Base-by-base conservation (phyloP, 2,888 invertebrate genomes). In the Eurytoma adleriae region DNA sequence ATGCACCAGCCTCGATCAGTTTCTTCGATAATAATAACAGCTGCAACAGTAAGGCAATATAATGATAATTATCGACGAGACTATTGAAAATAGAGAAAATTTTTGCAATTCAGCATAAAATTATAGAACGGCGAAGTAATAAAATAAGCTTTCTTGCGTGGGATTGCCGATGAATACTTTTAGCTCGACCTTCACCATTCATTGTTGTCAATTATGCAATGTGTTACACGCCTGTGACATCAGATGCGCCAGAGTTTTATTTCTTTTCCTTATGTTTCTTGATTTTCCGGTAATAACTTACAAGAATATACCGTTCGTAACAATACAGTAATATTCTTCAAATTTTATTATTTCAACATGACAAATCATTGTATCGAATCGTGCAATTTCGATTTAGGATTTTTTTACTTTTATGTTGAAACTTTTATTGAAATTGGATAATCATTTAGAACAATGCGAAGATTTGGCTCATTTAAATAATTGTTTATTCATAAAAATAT, bases 161-260 rank as follows among this genome's bases (percentile, higher is more conserved):
- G 86, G 85, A 86, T 88, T 88, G 86, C 86, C 86, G 86, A 81
- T 76, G 83, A 83, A 86, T 84, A 83, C 83, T 86, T 86, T 84
- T 85, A 85, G 84, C 83, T 83, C 86, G 88, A 86, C 87, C 87
- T 88, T 86, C 86, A 75, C 80, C 84, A 85, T 86, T 86, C 86
- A 86, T 88, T 87, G 86, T 86, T 85, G 84, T 85, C 86, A 86
- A 88, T 88, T 89, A 88, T 88, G 88, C 86, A 89, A 89, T 84
- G 80, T 81, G 71, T 81, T 71, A 84, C 82, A 85, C 78, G 84
- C 14, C 50, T 84, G 84, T 88, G 86, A 88, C 87, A 87, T 87
- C 86, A 88, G 85, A 86, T 83, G 83, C 83, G 84, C 80, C 68
- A 73, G 84, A 83, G 82, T 86, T 85, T 87, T 85, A 77, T 82